phyloP scores from a whole-genome alignment of 2,888 invertebrate species.

The Oeneis ivallda region DNA sequence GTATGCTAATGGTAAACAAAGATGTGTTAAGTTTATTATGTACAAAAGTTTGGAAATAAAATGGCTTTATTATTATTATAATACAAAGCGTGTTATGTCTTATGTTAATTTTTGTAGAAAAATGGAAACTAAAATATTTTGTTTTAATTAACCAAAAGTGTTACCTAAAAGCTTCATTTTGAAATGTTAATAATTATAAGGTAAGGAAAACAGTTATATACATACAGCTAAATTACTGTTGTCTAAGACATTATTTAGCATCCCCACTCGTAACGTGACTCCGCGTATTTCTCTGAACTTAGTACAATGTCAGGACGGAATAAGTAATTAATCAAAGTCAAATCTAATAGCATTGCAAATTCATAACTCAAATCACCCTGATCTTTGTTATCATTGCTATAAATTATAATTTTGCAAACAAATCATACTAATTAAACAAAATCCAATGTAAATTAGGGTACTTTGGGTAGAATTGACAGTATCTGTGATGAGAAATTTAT shows the following conservation, averaged over 20 bases:
- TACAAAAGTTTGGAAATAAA: too few species aligned
- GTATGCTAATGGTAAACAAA: too few species aligned
- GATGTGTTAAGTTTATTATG: too few species aligned
- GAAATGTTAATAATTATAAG: not conserved
- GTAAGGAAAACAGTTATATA: slow-evolving; percentile 2
- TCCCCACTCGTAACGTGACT: slow-evolving; percentile 32
- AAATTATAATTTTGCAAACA: slow-evolving; percentile 29
- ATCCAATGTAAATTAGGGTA: slow-evolving; percentile 15
- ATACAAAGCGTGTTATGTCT: too few species aligned
- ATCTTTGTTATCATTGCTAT: slow-evolving; percentile 33
- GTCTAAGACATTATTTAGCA: slow-evolving; percentile 28
- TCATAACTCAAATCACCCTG: slow-evolving; percentile 25
- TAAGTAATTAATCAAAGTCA: slow-evolving; percentile 40
- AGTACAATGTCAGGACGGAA: slow-evolving; percentile 32
- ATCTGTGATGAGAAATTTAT: slow-evolving; percentile 10
- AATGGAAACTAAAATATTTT: too few species aligned
- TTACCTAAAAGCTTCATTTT: not conserved
- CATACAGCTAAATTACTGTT: slow-evolving; percentile 17
- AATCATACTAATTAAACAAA: slow-evolving; percentile 19
- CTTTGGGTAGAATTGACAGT: slow-evolving; percentile 13
- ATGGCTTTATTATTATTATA: too few species aligned
- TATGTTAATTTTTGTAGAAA: too few species aligned
- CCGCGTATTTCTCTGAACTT: slow-evolving; percentile 34
- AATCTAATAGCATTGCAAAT: slow-evolving; percentile 35
- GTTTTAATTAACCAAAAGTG: not conserved